Percentiles rank a stretch among this genome's conserved stretches.
These are phyloP conservation scores for Embidobia sp. DNA, from an alignment of 2,888 invertebrate genomes.

Conservation along the genomic window DNA sequence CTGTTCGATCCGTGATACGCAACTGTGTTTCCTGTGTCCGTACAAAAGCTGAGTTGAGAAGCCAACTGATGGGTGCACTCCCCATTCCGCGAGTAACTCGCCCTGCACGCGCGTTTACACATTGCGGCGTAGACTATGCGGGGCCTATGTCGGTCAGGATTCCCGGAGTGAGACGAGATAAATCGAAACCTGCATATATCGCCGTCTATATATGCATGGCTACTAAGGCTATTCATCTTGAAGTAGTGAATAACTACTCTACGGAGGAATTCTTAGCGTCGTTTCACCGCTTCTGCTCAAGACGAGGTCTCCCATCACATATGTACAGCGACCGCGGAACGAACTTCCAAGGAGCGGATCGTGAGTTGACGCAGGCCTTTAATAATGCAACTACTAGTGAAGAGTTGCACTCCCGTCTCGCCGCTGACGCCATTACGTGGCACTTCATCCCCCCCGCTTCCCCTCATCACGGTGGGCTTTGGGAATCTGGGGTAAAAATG, in stretches of 20 bases:
- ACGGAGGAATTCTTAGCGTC: neutral
- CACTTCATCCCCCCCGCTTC: conserved; percentile 2
- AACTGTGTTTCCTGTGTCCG: neutral
- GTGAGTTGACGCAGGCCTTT: conserved; percentile 2
- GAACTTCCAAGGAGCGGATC: conserved; percentile 4
- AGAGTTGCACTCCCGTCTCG: neutral
- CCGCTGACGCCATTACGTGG: neutral
- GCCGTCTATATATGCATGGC: conserved; percentile 1
- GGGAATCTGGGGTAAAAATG: neutral
- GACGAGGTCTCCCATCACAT: neutral
- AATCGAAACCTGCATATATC: neutral
- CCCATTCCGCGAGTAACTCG: conserved; percentile 3
- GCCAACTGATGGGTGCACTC: conserved; percentile 1
- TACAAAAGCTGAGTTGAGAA: neutral
- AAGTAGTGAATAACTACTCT: conserved; percentile 1
- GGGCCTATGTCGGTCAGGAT: neutral
- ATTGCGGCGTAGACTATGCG: conserved; percentile 6
- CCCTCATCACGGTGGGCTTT: conserved; percentile 1
- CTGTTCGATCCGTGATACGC: neutral
- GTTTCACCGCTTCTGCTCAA: conserved; percentile 2
- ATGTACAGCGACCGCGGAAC: conserved; percentile 11
- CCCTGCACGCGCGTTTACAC: neutral
- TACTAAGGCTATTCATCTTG: conserved; percentile 2
- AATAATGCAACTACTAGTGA: neutral
- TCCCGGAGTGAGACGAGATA: neutral